phyloP scores from a whole-genome alignment of 2,888 invertebrate genomes.

The Odontocolon sp. region DNA sequence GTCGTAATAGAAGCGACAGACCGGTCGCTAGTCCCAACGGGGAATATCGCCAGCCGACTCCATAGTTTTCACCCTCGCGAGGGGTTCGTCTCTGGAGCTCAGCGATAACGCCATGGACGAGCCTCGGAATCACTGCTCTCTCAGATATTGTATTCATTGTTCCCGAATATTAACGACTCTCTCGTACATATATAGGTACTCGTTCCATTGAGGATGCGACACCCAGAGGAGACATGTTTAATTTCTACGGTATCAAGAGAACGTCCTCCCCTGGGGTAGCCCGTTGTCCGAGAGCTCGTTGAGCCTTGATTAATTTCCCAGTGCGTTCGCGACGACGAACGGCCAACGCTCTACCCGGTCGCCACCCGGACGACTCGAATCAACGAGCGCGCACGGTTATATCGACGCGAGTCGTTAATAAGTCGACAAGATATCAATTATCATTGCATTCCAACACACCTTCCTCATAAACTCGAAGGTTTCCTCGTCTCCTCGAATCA shows the following conservation, averaged over 20 bases:
- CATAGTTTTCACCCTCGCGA: conserved; percentile 61
- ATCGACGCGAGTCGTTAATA: conserved; percentile 47
- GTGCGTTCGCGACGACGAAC: too few relatives aligned
- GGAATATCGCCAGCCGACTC: background rate
- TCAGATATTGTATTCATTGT: conserved; percentile 73
- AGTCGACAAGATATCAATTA: conserved; percentile 60
- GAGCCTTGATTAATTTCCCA: conserved; percentile 33
- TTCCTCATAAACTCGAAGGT: conserved; percentile 51
- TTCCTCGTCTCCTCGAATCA: conserved; percentile 4
- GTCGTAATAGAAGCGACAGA: background rate
- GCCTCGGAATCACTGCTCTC: conserved; percentile 51
- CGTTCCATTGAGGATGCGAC: background rate
- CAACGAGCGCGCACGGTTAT: background rate
- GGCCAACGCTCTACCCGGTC: too few relatives aligned
- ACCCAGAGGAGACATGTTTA: conserved; percentile 69
- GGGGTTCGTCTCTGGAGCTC: conserved; percentile 71
- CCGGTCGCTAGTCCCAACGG: conserved; percentile 63
- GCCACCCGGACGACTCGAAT: too few relatives aligned
- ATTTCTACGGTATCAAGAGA: conserved; percentile 72
- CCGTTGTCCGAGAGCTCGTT: conserved; percentile 33
- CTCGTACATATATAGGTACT: background rate
- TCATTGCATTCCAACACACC: conserved; percentile 55
- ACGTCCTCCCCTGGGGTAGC: conserved; percentile 65
- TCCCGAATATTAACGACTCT: conserved; percentile 71
- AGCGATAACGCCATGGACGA: conserved; percentile 70